phyloP scores from a whole-genome alignment of 2,888 invertebrate genomes.

The Polydrusus pterygomalis region DNA sequence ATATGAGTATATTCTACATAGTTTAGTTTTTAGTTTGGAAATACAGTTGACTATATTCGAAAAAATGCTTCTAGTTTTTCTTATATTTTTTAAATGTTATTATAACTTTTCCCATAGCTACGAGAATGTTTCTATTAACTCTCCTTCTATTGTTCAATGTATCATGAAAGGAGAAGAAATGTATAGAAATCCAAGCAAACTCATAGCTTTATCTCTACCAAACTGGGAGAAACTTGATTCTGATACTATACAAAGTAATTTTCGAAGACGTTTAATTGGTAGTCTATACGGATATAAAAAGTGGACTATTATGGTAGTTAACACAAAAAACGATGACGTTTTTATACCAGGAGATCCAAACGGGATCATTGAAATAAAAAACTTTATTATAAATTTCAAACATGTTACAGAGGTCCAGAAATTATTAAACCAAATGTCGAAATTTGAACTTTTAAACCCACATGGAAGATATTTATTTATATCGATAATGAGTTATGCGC shows the following conservation, averaged over 20 bases:
- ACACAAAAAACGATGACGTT: background rate
- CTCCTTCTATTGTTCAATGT: constrained; percentile 9
- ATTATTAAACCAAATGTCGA: constrained; percentile 42
- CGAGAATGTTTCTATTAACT: background rate
- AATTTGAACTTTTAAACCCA: constrained; percentile 53
- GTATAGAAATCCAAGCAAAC: background rate
- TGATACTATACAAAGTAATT: background rate
- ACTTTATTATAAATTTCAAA: constrained; percentile 57
- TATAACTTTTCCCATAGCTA: background rate
- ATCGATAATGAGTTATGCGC: constrained; percentile 54
- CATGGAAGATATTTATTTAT: constrained; percentile 59
- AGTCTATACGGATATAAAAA: background rate
- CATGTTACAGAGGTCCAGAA: constrained; percentile 42
- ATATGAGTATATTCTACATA: no score
- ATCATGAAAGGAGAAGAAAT: constrained; percentile 27
- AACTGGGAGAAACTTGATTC: background rate
- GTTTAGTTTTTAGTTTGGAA: background rate
- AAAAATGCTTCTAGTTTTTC: constrained; percentile 3
- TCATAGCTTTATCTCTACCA: constrained; percentile 23
- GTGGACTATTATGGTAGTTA: constrained; percentile 17
- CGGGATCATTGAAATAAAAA: background rate
- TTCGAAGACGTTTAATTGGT: background rate
- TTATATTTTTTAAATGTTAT: background rate
- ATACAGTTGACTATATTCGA: background rate
- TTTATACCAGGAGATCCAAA: background rate